Conservation (phyloP, 35 echinoderm and acorn worm species). For the Nesometra sesokonis region DNA sequence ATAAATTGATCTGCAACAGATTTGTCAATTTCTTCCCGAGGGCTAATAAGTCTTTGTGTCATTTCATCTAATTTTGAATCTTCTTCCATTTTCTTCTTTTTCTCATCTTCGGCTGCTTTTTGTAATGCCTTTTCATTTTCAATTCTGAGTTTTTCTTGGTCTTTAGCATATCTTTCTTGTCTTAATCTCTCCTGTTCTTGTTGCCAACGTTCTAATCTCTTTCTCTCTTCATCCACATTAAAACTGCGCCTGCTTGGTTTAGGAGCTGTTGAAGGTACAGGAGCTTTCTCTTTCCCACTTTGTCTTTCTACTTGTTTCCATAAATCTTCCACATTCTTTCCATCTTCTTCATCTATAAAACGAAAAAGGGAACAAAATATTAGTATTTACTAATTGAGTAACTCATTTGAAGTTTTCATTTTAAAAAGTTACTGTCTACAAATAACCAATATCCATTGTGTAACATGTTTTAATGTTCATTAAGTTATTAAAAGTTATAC, state of each 20-base stretch:
- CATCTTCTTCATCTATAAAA: neutral
- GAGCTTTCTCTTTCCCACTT: neutral
- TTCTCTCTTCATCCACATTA: slow-evolving; percentile 76
- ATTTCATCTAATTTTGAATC: slow-evolving; percentile 24
- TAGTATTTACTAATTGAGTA: too few species aligned
- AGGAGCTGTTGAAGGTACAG: neutral
- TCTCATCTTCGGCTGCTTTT: slow-evolving; percentile 32
- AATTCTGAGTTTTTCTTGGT: slow-evolving; percentile 51
- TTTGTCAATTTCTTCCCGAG: slow-evolving; percentile 38
- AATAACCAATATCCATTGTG: too few species aligned
- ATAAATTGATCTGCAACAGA: slow-evolving; percentile 22
- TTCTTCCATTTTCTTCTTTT: slow-evolving; percentile 39
- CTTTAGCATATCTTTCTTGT: slow-evolving; percentile 64
- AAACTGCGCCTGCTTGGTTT: slow-evolving; percentile 35
- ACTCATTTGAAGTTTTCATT: too few species aligned
- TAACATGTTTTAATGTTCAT: too few species aligned
- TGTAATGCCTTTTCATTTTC: slow-evolving; percentile 53
- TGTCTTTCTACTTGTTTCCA: slow-evolving; percentile 2
- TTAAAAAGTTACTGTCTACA: too few species aligned
- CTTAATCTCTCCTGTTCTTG: slow-evolving; percentile 68
- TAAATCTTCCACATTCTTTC: neutral
- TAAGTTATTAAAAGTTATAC: neutral
- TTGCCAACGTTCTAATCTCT: slow-evolving; percentile 75
- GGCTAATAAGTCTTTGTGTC: neutral
- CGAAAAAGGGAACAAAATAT: neutral